Evolutionary conservation across 2,888 invertebrate genomes (phyloP), one percentile per base, ranked within the genome.

Genomic region (Drosophila fulvimacula): DNA sequence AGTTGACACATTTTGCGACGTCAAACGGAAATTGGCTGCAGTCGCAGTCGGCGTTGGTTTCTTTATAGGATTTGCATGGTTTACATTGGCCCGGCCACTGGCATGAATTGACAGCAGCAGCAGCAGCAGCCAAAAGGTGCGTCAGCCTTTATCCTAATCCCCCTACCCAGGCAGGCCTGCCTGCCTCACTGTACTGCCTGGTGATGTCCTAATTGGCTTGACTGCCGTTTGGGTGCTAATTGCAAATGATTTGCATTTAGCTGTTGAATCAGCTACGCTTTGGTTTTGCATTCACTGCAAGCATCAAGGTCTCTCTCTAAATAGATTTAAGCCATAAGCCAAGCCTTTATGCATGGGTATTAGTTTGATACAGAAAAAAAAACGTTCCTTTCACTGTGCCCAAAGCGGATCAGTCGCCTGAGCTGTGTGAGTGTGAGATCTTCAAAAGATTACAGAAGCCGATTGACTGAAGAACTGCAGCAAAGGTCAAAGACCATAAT

Each of bases 11-110:
- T 82, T 82, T 83, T 66, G 83, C 75, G 77, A 86, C 72, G 75
- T 83, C 83, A 83, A 83, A 82, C 87, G 81, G 81, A 86, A 86
- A 83, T 82, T 86, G 87, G 72, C 77, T 74, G 81, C 81, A 72
- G 69, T 75, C 67, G 62, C 73, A 69, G 76, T 73, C 69, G 65
- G 34, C 58, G 61, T 74, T 53, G 61, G 55, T 68, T 81, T 79
- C 81, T 77, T 77, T 79, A 81, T 81, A 51, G 78, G 78, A 81
- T 73, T 73, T 78, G 48, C 64, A 73, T 61, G 76, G 66, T 58
- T 74, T 79, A 58, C 73, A 73, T 70, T 70, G 48, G 42, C 63
- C 49, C 27, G 44, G 61, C 61, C 64, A 63, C 19, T 42, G 48
- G 46, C 59, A 49, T 56, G 61, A 49, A 30, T 48, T 17, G 72